Conservation (phyloP, 2,888 invertebrate species). For the Melanchra persicariae region DNA sequence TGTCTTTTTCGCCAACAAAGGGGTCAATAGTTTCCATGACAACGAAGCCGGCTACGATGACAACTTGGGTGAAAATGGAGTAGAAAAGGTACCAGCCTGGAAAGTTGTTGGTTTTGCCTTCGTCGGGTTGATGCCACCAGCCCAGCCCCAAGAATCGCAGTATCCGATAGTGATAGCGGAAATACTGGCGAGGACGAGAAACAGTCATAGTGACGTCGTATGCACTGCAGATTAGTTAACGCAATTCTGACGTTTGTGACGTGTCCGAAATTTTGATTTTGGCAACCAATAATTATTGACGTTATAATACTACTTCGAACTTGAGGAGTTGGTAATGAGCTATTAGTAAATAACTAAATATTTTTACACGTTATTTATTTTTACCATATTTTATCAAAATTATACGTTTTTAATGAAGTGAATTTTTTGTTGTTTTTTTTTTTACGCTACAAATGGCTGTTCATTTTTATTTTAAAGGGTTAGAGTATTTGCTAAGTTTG, state of each 20-base stretch:
- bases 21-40: constrained; percentile 86
- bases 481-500: neutral
- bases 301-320: constrained; percentile 24
- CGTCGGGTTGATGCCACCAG: constrained; percentile 88
- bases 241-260: constrained; percentile 8
- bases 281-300: neutral
- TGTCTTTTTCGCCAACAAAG: constrained; percentile 84
- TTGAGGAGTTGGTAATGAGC: constrained; percentile 41
- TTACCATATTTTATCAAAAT: too few species aligned
- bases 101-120: constrained; percentile 80
- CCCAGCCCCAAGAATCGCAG: constrained; percentile 83
- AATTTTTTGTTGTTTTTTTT: too few species aligned
- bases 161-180: constrained; percentile 80
- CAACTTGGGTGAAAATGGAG: constrained; percentile 79
- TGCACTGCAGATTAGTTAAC: constrained; percentile 12
- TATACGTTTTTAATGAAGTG: too few species aligned
- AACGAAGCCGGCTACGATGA: constrained; percentile 86
- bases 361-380: too few species aligned
- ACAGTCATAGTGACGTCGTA: constrained; percentile 54
- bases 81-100: constrained; percentile 83
- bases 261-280: too few species aligned
- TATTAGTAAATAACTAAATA: too few species aligned
- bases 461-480: neutral
- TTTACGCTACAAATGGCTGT: too few species aligned
- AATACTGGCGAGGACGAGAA: constrained; percentile 78